These are phyloP conservation scores for Bufo gargarizans DNA, from an alignment of 2,113 vertebrate species.

Conservation along the genomic window DNA sequence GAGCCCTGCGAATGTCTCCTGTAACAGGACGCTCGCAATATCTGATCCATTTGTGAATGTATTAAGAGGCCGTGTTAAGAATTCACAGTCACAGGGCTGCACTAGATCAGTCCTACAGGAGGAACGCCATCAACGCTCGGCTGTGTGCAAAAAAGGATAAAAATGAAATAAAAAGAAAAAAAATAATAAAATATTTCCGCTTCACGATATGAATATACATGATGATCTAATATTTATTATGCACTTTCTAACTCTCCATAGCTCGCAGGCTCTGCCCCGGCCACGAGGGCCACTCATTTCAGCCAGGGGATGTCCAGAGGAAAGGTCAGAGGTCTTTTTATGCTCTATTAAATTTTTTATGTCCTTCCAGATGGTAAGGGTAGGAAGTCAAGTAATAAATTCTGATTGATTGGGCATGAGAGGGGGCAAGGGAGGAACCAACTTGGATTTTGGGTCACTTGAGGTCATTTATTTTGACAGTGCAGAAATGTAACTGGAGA, in stretches of 20 bases:
- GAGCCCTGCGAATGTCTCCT: neutral
- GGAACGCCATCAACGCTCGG: neutral
- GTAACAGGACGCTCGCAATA: neutral
- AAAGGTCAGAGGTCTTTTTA: slow-evolving; percentile 31
- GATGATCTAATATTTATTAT: slow-evolving; percentile 26
- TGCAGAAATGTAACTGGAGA: neutral
- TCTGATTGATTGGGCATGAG: neutral
- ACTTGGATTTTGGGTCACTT: neutral
- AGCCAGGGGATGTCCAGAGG: neutral
- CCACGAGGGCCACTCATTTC: slow-evolving; percentile 25
- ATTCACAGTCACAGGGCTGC: neutral
- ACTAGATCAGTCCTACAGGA: neutral
- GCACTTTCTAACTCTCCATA: neutral
- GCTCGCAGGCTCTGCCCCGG: neutral
- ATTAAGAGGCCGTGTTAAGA: neutral
- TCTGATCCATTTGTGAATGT: slow-evolving; percentile 34
- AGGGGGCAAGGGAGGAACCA: neutral
- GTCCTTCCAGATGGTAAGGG: slow-evolving; percentile 39
- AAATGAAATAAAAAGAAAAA: neutral
- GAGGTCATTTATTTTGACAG: no score
- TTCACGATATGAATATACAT: neutral
- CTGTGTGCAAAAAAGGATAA: neutral
- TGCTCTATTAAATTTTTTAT: slow-evolving; percentile 44
- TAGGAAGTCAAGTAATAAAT: slow-evolving; percentile 44
- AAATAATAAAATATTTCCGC: neutral